phyloP scores from a whole-genome alignment of 2,113 vertebrate genomes.

The Poeciliopsis retropinna region DNA sequence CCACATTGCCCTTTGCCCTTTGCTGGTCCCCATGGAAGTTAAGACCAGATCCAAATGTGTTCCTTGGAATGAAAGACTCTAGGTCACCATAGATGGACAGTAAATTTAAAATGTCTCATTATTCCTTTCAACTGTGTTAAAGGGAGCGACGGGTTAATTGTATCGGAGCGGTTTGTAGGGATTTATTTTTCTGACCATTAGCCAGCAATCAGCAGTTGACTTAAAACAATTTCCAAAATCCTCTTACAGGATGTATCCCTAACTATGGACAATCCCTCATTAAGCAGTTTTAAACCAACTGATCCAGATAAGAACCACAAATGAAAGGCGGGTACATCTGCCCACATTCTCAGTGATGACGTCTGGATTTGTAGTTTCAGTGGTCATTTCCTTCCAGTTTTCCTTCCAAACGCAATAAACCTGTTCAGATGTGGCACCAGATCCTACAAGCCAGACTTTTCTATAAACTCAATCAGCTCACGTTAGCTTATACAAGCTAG shows the following conservation, averaged over 20 bases:
- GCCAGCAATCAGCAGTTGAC: not conserved
- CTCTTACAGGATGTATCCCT: not conserved
- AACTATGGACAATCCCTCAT: not conserved
- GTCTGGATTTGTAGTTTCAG: not conserved
- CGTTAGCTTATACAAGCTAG: not conserved
- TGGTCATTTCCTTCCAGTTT: not conserved
- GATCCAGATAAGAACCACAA: not conserved
- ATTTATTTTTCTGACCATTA: not conserved
- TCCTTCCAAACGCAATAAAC: not conserved
- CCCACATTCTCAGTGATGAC: not conserved
- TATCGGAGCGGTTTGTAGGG: not conserved
- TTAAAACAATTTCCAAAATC: not conserved
- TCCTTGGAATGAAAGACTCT: too few relatives aligned
- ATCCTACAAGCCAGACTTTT: not conserved
- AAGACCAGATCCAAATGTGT: too few relatives aligned
- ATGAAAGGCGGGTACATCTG: not conserved
- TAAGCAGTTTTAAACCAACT: not conserved
- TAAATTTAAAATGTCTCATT: not conserved
- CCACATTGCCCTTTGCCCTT: too few relatives aligned
- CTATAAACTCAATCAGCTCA: not conserved
- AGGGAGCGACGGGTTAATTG: not conserved
- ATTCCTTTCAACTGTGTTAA: not conserved
- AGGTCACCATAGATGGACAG: not conserved
- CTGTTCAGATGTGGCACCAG: not conserved
- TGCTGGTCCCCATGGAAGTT: too few relatives aligned